Base-by-base conservation (phyloP, 2,797 vertebrate genomes). In the Urosaurus nigricauda region DNA sequence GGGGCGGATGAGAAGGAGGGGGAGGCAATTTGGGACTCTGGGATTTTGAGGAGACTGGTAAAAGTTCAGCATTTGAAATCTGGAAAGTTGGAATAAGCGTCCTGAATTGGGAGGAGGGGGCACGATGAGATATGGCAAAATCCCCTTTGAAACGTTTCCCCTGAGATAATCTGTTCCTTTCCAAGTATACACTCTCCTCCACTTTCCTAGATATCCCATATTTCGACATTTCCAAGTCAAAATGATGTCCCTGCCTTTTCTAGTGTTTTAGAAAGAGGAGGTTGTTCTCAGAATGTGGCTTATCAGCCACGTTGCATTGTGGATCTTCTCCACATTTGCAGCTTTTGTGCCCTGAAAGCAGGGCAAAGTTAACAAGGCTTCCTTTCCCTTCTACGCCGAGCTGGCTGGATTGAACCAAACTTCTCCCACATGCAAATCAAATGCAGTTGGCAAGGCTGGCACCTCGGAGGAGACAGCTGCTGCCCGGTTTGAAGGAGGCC, bases 391-490 rank as follows among this genome's bases (percentile, higher is more conserved):
- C 65, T 87, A 78, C 0, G 0, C 19, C 35, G 79, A 37, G 81
- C 3, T 0, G 89, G 37, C 84, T 86, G 2, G 75, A 21, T 53
- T 26, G 90, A 73, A 63, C 7, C 16, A 0, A 78, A 0, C 92
- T 90, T 87, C 88, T 91, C 63, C 58, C 14, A 79, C 92, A 58
- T 0, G 0, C 86, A 29, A 82, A 79, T 74, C 78, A 95, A 93
- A 93, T 94, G 24, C 90, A 84, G 92, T 88, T 93, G 94, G 92
- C 94, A 94, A 87, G 86, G 82, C 89, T 93, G 90, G 92, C 92
- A 94, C 93, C 93, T 94, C 91, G 91, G 91, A 94, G 90, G 93
- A 94, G 93, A 94, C 92, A 68, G 90, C 92, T 95, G 87, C 93
- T 87, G 78, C 87, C 85, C 88, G 91, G 89, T 88, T 94, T 91